phyloP scores from a whole-genome alignment of 1,140 invertebrate species.

The Vanessa atalanta region DNA sequence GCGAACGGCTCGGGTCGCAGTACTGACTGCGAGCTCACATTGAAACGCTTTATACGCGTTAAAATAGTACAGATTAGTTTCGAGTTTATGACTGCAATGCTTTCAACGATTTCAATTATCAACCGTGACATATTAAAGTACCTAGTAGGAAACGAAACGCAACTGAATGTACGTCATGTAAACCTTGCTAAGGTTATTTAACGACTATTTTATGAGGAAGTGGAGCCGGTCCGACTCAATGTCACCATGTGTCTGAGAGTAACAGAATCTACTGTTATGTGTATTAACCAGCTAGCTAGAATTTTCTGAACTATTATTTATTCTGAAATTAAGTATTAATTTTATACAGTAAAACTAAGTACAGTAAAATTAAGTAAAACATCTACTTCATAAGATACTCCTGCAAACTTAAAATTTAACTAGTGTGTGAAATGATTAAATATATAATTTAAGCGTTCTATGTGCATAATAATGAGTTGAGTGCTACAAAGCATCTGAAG shows the following conservation, averaged over 20 bases:
- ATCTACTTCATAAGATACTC: no score
- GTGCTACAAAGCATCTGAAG: no score
- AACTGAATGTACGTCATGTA: conserved; percentile 30
- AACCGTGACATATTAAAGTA: conserved; percentile 20
- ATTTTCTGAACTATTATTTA: background rate
- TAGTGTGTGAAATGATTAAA: no score
- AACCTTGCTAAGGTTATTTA: conserved; percentile 36
- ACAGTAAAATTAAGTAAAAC: no score
- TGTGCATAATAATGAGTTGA: no score
- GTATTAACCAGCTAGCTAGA: background rate
- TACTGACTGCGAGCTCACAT: no score
- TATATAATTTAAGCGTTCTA: no score
- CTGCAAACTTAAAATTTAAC: no score
- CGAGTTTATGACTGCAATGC: background rate
- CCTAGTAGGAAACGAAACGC: conserved; percentile 9
- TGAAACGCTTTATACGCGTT: no score
- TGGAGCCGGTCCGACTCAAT: conserved; percentile 60
- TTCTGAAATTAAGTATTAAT: background rate
- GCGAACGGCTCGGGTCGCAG: no score
- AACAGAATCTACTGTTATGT: background rate
- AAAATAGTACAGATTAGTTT: background rate
- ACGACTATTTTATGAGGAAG: conserved; percentile 43
- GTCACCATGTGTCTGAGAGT: conserved; percentile 33
- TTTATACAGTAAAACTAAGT: background rate
- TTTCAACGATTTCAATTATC: conserved; percentile 2